Conservation (phyloP, 1,140 invertebrate genomes). For the Ridgeia piscesae region DNA sequence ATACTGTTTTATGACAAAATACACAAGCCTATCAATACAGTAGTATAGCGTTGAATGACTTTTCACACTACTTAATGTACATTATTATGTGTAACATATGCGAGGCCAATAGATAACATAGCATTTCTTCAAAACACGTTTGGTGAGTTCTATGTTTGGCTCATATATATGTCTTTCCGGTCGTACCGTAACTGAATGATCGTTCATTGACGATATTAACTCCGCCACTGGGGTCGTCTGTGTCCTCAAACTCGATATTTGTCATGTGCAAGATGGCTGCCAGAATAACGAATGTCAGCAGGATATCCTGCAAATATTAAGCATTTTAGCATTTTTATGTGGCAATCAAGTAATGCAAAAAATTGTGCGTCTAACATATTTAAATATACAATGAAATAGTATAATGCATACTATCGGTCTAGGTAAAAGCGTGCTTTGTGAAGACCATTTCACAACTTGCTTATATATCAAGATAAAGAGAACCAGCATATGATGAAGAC, state of each 20-base stretch:
- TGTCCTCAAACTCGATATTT: constrained; percentile 46
- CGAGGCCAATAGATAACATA: no score
- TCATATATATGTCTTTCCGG: no score
- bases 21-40: no score
- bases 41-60: no score
- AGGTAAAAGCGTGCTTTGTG: no score
- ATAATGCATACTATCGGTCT: neutral
- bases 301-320: constrained; percentile 59
- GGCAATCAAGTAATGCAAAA: neutral
- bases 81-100: neutral
- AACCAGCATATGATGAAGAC: no score
- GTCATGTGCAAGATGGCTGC: constrained; percentile 49
- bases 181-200: neutral
- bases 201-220: constrained; percentile 27
- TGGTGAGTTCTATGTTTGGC: no score
- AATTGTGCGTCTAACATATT: neutral
- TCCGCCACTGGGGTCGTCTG: constrained; percentile 56
- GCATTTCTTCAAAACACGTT: no score
- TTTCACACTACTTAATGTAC: no score
- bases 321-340: neutral
- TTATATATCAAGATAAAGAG: no score
- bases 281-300: constrained; percentile 36
- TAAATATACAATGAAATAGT: neutral
- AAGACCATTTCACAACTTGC: no score
- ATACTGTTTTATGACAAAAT: no score